These are phyloP conservation scores for Epinephelus cyanopodus DNA, from an alignment of 2,113 vertebrate species.

Conservation along the genomic window DNA sequence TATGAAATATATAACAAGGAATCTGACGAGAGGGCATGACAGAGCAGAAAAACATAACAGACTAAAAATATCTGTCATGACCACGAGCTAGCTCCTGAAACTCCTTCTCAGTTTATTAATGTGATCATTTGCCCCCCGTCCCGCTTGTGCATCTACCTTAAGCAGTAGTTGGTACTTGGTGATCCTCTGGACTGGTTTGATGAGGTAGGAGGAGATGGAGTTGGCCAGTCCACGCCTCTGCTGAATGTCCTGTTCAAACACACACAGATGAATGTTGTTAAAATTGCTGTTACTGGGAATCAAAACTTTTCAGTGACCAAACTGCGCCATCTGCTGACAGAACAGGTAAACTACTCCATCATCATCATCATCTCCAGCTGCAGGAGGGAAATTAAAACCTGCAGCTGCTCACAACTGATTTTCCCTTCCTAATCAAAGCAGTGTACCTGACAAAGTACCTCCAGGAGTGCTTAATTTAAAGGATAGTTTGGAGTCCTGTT, in stretches of 20 bases:
- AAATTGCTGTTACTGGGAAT: too few species aligned
- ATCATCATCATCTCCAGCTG: neutral
- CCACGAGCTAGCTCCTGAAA: too few species aligned
- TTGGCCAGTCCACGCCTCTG: constrained; percentile 95
- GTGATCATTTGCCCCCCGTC: too few species aligned
- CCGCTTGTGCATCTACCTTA: constrained; percentile 85
- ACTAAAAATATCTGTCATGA: too few species aligned
- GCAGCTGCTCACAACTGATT: neutral
- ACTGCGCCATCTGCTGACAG: constrained; percentile 65
- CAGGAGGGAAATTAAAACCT: neutral
- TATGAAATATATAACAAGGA: too few species aligned
- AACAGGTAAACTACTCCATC: neutral
- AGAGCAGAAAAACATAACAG: too few species aligned
- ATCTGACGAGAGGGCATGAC: too few species aligned
- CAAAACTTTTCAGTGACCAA: neutral
- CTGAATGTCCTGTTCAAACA: constrained; percentile 91
- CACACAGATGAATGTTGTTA: neutral
- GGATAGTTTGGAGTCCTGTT: neutral
- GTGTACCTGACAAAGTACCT: neutral
- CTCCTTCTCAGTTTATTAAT: too few species aligned
- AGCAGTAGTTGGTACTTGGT: constrained; percentile 98
- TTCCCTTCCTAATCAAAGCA: neutral
- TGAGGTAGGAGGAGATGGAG: constrained; percentile 98
- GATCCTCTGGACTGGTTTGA: constrained; percentile 99
- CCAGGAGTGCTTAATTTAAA: neutral